Evolutionary conservation across 2,888 invertebrate genomes (phyloP).

Genomic region (Cantharis flavilabris): DNA sequence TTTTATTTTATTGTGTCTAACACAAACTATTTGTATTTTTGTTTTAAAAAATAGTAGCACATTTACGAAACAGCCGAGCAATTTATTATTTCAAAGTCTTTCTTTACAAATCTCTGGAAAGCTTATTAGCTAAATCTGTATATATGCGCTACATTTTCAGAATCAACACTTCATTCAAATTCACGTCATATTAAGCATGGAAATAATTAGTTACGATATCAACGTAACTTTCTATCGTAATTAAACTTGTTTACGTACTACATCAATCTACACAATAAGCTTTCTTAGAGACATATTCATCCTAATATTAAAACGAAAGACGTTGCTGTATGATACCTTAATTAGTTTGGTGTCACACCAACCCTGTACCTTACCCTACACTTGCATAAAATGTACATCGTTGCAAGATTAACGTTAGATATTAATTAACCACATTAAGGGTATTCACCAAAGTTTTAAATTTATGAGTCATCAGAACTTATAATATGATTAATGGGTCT

Average conservation of each 20-base stretch:
- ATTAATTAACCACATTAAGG: neutral
- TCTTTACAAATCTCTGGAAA: neutral
- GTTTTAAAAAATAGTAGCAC: neutral
- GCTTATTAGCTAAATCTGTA: neutral
- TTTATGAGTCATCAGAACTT: neutral
- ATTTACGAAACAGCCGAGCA: neutral
- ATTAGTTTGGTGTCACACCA: constrained; percentile 16
- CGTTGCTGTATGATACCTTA: constrained; percentile 8
- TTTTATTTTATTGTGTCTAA: neutral
- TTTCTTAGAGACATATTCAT: constrained; percentile 18
- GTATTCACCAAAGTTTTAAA: neutral
- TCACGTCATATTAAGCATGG: neutral
- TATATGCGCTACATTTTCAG: neutral
- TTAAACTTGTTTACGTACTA: constrained; percentile 18
- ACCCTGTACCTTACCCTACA: neutral
- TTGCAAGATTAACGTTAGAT: neutral
- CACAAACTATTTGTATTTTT: neutral
- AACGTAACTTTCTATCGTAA: constrained; percentile 18
- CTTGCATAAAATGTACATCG: neutral
- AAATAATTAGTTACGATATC: constrained; percentile 17
- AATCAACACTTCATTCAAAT: neutral
- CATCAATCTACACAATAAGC: constrained; percentile 19
- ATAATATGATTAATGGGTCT: neutral
- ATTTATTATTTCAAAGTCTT: neutral
- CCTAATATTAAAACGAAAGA: constrained; percentile 12